phyloP scores from a whole-genome alignment of 2,113 vertebrate genomes.

The Menura novaehollandiae region DNA sequence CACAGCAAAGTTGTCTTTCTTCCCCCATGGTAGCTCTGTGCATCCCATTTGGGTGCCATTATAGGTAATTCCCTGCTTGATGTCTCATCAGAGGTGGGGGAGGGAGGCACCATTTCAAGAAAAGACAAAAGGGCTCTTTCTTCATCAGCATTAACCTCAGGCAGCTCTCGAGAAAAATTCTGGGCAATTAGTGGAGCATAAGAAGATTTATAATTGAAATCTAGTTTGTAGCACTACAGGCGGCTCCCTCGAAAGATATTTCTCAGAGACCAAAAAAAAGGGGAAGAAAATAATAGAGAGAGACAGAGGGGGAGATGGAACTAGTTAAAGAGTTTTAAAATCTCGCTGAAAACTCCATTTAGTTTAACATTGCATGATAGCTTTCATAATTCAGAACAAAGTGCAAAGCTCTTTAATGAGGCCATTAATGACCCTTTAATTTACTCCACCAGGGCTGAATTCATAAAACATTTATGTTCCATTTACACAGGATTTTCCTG shows the following conservation, averaged over 20 bases:
- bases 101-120: slow-evolving; percentile 20
- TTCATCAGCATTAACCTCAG: slow-evolving; percentile 58
- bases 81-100: background rate
- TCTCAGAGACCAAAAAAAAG: slow-evolving; percentile 16
- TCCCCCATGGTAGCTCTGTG: background rate
- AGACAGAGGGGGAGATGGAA: background rate
- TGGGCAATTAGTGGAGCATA: slow-evolving; percentile 60
- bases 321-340: slow-evolving; percentile 50
- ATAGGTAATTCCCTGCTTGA: slow-evolving; percentile 4
- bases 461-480: slow-evolving; percentile 72
- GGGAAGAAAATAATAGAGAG: background rate
- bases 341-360: slow-evolving; percentile 18
- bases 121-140: slow-evolving; percentile 54
- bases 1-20: background rate
- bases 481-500: slow-evolving; percentile 68
- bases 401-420: slow-evolving; percentile 68
- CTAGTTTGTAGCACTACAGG: slow-evolving; percentile 43
- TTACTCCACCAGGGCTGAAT: slow-evolving; percentile 71
- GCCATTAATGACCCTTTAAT: slow-evolving; percentile 72
- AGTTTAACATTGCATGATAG: slow-evolving; percentile 31
- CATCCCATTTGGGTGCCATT: background rate
- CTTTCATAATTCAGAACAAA: slow-evolving; percentile 70
- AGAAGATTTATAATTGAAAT: slow-evolving; percentile 66
- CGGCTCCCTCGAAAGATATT: slow-evolving; percentile 27
- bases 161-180: slow-evolving; percentile 61